A percentile compares a stretch with the other conserved stretches of the same genome.
These are phyloP conservation scores for Himalopsyche anomala DNA, from an alignment of 2,888 invertebrate species.

Conservation along the genomic window DNA sequence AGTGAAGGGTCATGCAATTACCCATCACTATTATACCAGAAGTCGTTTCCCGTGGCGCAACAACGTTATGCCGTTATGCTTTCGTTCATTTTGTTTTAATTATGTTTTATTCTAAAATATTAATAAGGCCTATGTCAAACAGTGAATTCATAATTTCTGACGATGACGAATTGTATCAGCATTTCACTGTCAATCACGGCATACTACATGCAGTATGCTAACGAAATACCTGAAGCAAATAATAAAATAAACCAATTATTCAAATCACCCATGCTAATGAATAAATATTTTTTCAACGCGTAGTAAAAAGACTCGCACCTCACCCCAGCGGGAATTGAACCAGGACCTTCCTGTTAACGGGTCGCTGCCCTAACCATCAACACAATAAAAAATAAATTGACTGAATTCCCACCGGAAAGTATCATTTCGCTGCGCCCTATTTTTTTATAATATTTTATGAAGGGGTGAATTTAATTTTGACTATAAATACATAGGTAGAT, in stretches of 20 bases:
- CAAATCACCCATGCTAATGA: slow-evolving; percentile 19
- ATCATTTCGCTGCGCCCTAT: slow-evolving; percentile 25
- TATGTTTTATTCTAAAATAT: too few relatives aligned
- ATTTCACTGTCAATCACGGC: neutral
- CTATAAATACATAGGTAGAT: slow-evolving; percentile 8
- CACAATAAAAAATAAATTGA: slow-evolving; percentile 17
- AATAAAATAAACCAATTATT: slow-evolving; percentile 13
- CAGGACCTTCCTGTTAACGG: slow-evolving; percentile 34
- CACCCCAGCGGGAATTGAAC: slow-evolving; percentile 7
- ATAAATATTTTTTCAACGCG: neutral
- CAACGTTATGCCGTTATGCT: too few relatives aligned
- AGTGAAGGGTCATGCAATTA: too few relatives aligned
- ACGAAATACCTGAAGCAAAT: slow-evolving; percentile 17
- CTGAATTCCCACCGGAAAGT: slow-evolving; percentile 9
- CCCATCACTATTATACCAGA: too few relatives aligned
- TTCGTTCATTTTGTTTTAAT: too few relatives aligned
- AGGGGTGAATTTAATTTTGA: slow-evolving; percentile 16
- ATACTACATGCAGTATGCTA: neutral
- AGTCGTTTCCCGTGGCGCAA: too few relatives aligned
- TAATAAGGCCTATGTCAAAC: too few relatives aligned
- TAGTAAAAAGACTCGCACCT: slow-evolving; percentile 2
- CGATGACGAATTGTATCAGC: neutral
- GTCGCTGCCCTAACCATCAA: slow-evolving; percentile 1
- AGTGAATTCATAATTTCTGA: too few relatives aligned
- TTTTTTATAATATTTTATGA: neutral